phyloP scores from a whole-genome alignment of 2,797 vertebrate genomes.

The Pachyuromys duprasi region DNA sequence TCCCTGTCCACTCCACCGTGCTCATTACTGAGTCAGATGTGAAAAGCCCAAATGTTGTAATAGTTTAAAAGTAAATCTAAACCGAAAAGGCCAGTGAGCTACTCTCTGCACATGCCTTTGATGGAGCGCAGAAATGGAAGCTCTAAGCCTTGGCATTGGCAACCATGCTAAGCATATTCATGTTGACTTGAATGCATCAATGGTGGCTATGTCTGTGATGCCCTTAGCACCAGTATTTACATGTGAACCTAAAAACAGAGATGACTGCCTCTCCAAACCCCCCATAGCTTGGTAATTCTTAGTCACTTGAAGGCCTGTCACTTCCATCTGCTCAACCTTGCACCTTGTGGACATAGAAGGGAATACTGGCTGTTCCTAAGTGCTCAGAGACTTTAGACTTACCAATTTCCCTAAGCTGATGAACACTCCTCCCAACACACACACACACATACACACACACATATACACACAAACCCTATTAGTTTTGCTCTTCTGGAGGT shows the following conservation, averaged over 20 bases:
- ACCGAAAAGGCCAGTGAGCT: background rate
- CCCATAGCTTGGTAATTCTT: background rate
- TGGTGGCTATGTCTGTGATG: background rate
- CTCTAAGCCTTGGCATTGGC: background rate
- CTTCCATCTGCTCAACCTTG: background rate
- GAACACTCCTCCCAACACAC: accelerated
- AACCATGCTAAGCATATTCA: background rate
- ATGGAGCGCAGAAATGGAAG: background rate
- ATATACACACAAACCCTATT: background rate
- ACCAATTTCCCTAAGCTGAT: background rate
- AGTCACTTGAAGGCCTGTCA: background rate
- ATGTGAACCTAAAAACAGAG: background rate
- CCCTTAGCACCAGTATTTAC: background rate
- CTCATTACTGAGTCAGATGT: background rate
- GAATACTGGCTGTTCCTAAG: too few species aligned
- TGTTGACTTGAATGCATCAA: background rate
- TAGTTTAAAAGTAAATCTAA: background rate
- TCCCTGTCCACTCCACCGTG: background rate
- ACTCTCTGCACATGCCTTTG: background rate
- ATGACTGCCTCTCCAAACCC: background rate
- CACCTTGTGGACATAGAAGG: background rate
- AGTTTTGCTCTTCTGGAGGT: slow-evolving; percentile 26
- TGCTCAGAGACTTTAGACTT: background rate
- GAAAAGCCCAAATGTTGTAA: background rate
- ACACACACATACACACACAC: too few species aligned